These are phyloP conservation scores for Anarsia innoxiella DNA, from an alignment of 2,888 invertebrate species.

Conservation along the genomic window DNA sequence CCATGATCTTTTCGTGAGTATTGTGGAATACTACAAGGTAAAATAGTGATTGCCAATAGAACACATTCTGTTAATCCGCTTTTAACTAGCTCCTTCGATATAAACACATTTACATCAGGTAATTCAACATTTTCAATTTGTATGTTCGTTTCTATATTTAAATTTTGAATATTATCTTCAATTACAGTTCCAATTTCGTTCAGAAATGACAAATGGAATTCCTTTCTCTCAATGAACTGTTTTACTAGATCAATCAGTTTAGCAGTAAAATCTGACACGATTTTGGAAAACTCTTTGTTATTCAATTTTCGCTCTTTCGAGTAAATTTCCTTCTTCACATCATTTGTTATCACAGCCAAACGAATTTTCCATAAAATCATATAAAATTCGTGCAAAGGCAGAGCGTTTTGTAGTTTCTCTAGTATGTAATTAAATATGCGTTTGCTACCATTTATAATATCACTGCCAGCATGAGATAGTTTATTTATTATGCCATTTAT, in stretches of 20 bases:
- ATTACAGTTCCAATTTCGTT: constrained; percentile 7
- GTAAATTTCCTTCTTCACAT: too few relatives aligned
- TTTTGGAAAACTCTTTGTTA: too few relatives aligned
- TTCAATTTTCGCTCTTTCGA: too few relatives aligned
- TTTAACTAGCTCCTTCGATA: too few relatives aligned
- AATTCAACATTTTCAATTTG: constrained; percentile 9
- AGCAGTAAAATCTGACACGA: too few relatives aligned
- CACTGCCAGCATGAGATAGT: too few relatives aligned
- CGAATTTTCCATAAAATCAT: constrained; percentile 28
- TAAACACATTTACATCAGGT: constrained; percentile 22
- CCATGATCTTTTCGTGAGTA: constrained; percentile 16
- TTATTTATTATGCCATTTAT: too few relatives aligned
- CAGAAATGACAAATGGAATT: constrained; percentile 17
- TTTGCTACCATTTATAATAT: too few relatives aligned
- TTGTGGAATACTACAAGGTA: constrained; percentile 19
- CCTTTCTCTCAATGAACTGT: constrained; percentile 21
- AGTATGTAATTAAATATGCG: constrained; percentile 25
- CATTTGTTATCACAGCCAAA: constrained; percentile 22
- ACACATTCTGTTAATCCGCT: too few relatives aligned
- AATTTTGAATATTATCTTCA: constrained; percentile 2
- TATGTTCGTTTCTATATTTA: background rate
- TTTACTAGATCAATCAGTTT: too few relatives aligned
- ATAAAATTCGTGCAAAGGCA: constrained; percentile 26
- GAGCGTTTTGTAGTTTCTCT: constrained; percentile 16
- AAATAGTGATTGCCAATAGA: constrained; percentile 23